Evolutionary conservation across 2,113 vertebrate species (phyloP).

Genomic region (Pseudorasbora parva): DNA sequence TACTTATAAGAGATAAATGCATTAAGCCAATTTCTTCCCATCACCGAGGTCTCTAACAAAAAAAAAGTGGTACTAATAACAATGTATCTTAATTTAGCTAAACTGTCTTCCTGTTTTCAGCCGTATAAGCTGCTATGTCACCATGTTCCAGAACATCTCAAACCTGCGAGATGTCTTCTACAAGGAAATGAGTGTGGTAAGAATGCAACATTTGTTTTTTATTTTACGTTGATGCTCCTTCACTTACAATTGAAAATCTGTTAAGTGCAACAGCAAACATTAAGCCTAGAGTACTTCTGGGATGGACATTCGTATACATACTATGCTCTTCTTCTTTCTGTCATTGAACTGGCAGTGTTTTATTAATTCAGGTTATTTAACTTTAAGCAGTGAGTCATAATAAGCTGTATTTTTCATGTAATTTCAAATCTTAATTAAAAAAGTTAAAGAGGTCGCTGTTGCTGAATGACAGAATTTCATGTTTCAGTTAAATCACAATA

Average conservation of each 20-base stretch:
- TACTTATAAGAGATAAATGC: not conserved
- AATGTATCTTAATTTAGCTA: constrained; percentile 69
- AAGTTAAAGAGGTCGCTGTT: not conserved
- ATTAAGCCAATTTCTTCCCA: not conserved
- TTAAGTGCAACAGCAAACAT: not conserved
- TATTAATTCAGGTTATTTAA: not conserved
- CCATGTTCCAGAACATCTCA: constrained; percentile 56
- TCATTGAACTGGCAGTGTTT: not conserved
- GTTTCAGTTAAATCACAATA: constrained; percentile 52
- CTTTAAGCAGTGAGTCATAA: too few species aligned
- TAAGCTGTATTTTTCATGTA: too few species aligned
- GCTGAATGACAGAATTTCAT: not conserved
- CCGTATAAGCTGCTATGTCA: constrained; percentile 66
- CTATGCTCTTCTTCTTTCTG: not conserved
- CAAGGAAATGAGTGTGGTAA: constrained; percentile 95
- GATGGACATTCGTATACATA: not conserved
- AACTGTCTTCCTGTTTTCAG: constrained; percentile 82
- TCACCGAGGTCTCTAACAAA: not conserved
- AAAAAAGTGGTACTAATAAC: constrained; percentile 15
- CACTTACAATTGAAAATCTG: too few species aligned
- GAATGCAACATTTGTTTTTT: constrained; percentile 17
- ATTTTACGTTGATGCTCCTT: not conserved
- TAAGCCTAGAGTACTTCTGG: not conserved
- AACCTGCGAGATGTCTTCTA: constrained; percentile 94
- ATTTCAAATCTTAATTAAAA: not conserved